Base-by-base conservation (phyloP, 1,140 invertebrate species). In the Temnothorax longispinosus region DNA sequence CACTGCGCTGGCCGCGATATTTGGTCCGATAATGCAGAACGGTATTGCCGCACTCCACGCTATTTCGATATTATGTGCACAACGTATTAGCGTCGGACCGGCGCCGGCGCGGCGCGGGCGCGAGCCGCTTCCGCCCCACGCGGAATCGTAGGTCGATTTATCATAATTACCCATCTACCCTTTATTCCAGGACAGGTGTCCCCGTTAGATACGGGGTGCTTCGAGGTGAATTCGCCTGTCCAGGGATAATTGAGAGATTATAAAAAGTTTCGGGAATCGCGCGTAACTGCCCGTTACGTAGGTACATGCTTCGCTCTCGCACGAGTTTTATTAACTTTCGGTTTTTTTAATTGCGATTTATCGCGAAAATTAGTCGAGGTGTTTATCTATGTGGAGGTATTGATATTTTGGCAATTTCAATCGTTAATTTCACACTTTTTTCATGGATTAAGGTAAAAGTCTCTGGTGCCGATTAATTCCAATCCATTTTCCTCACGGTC, bases 131-230 rank as follows among this genome's bases (percentile, higher is more conserved):
- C 35, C 50, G 18, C 41, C 10, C 27, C 27, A n/a, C 2, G 67
- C 7, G 21, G 47, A 65, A 80, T 86, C 75, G 21, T 44, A 67
- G 62, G 13, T 81, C 60, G 54, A 74, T 87, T 87, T 87, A 86
- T 88, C 85, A 62, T 88, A 88, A 90, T 88, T 81, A 64, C 38
- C 50, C 72, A 90, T 90, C 89, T 90, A 87, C 89, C 85, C 89
- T 90, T 67, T 90, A 41, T 65, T 54, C n/a, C 65, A 13, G 69
- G 78, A 60, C 80, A 82, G 80, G 80, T 82, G 80, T 82, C 80
- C 47, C 13, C 27, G 41, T 60, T 35, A 60, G 80, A 74, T 60
- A 82, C 41, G 54, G 21, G 67, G 41, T 71, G 78, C 38, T 71
- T 81, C 50, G 47, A 32, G 44, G n/a, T 62, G 13, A 62, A 54